These are phyloP conservation scores for Cancer borealis DNA, from an alignment of 2,888 invertebrate genomes.

Conservation along the genomic window DNA sequence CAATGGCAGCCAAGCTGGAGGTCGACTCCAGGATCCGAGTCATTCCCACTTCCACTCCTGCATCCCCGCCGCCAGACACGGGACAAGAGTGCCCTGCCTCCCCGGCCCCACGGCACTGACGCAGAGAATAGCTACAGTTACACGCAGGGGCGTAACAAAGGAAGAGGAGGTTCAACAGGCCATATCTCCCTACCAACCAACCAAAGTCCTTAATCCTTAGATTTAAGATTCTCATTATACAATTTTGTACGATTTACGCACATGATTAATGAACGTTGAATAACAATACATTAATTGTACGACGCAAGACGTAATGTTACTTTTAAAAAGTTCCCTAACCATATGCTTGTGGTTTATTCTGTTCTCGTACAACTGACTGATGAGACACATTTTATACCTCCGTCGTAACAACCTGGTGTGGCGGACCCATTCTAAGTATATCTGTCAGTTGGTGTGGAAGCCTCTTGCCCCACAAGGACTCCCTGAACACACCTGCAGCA, in stretches of 20 bases:
- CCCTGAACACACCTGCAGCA: neutral
- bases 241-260: neutral
- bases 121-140: neutral
- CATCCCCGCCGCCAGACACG: neutral
- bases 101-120: neutral
- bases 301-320: too few relatives aligned
- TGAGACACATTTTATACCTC: neutral
- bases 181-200: neutral
- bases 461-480: neutral
- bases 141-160: neutral
- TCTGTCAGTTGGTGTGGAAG: neutral
- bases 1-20: constrained; percentile 61
- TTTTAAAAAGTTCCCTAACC: too few relatives aligned
- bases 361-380: neutral
- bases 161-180: neutral
- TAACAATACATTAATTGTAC: neutral
- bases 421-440: neutral
- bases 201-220: neutral
- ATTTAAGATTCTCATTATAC: neutral
- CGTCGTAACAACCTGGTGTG: neutral
- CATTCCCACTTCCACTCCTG: neutral
- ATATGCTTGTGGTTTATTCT: too few relatives aligned
- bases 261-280: neutral
- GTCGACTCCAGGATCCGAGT: constrained; percentile 33
- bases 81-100: neutral